These are phyloP conservation scores for Choloepus didactylus DNA, from an alignment of 2,797 vertebrate genomes.

Conservation along the genomic window DNA sequence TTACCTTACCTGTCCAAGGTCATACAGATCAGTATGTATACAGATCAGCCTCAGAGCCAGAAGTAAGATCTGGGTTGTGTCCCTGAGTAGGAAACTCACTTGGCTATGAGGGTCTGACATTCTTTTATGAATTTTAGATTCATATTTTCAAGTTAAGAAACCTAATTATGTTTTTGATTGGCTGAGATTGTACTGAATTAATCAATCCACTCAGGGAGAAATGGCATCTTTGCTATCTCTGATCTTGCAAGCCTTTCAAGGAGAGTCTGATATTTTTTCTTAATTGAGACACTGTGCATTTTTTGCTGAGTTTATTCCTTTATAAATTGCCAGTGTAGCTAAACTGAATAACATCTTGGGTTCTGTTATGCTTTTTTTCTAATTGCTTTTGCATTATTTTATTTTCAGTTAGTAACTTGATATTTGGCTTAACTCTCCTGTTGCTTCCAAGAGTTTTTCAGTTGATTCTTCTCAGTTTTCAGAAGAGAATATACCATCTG, in stretches of 20 bases:
- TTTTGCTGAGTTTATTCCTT: constrained; percentile 28
- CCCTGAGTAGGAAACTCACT: neutral
- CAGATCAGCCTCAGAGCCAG: neutral
- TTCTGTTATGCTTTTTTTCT: constrained; percentile 45
- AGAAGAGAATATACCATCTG: constrained; percentile 57
- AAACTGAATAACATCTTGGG: constrained; percentile 10
- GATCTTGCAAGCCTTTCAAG: neutral
- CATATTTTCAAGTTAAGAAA: constrained; percentile 42
- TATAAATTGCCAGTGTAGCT: neutral
- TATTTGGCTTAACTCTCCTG: constrained; percentile 5
- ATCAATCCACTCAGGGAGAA: constrained; percentile 9
- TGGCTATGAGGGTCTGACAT: neutral
- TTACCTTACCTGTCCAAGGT: neutral
- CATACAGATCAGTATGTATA: neutral
- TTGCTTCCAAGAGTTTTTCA: constrained; percentile 55
- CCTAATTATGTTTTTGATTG: neutral
- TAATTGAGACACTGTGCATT: neutral
- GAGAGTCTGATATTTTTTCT: neutral
- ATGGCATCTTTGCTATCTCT: neutral
- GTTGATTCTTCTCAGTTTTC: constrained; percentile 23
- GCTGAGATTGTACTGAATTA: neutral
- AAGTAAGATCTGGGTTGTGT: neutral
- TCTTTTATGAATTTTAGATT: constrained; percentile 13
- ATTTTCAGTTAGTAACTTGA: constrained; percentile 47
- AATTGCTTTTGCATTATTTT: constrained; percentile 44